Evolutionary conservation across 2,797 vertebrate species (phyloP).

Genomic region (Enteromius mattozi): DNA sequence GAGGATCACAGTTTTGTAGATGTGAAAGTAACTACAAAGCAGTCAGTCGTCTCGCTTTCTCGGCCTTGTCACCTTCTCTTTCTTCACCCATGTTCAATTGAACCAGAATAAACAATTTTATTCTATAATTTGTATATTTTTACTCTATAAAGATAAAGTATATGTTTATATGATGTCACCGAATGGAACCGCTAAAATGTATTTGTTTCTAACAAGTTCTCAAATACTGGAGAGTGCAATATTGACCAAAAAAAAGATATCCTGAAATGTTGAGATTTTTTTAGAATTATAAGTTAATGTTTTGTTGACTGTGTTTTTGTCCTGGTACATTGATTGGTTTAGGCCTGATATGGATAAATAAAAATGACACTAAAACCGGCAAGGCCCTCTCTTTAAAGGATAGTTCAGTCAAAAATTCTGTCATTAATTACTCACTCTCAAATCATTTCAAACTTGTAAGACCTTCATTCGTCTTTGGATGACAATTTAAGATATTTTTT

Average conservation of each 20-base stretch:
- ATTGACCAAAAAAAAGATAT: too few relatives aligned
- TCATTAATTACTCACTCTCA: too few relatives aligned
- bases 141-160: background rate
- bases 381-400: background rate
- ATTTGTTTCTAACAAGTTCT: background rate
- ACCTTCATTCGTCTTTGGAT: too few relatives aligned
- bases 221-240: background rate
- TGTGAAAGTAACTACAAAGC: constrained; percentile 52
- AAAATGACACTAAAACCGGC: background rate
- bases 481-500: too few relatives aligned
- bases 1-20: constrained; percentile 52
- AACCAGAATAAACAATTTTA: background rate
- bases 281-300: too few relatives aligned
- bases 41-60: constrained; percentile 25
- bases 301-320: background rate
- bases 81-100: background rate
- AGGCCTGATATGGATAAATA: background rate
- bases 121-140: background rate
- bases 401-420: too few relatives aligned
- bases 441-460: too few relatives aligned
- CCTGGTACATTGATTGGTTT: background rate
- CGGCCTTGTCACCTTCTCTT: constrained; percentile 22
- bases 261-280: too few relatives aligned
- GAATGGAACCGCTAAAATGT: background rate
- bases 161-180: background rate